Evolutionary conservation across 2,888 invertebrate species (phyloP), one percentile per base, ranked within the genome.

Genomic region (Eupithecia vulgata): DNA sequence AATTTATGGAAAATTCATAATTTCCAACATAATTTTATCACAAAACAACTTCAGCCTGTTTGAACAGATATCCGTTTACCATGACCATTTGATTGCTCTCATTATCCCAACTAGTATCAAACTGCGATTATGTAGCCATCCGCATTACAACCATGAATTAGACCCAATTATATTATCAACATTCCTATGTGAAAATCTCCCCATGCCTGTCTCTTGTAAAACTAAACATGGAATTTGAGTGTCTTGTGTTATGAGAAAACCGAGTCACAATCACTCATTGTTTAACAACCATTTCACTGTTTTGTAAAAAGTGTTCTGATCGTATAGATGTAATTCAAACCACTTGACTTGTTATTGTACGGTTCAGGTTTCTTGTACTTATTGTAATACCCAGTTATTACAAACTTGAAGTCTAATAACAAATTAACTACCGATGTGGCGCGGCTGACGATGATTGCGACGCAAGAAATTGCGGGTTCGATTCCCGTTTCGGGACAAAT

Each of bases 231-330:
- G 81, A 84, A 83, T 80, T 77, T 66, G 72, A 79, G 70, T 64
- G 59, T 68, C 77, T 74, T 69, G 70, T 87, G 83, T 87, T 86
- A 81, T 87, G 87, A 82, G 82, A 86, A 81, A 73, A 69, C 75
- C 34, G 45, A 78, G 71, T 74, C 77, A 81, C 75, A 77, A 83
- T 80, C 79, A 82, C 67, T 75, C 81, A 85, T 86, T 86, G 87
- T 87, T 81, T 81, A 61, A 61, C 37, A 57, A 62, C 59, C 67
- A 75, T 82, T 79, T 77, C 78, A 74, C 67, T 72, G 75, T 75
- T 70, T 30, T 57, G 67, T 64, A 72, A 75, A 72, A 75, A 70
- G 70, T 35, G 15, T 64, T 34, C 45, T 35, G 70, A 57, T 67
- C 42, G 52, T 57, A 42, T 61, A 5, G 12, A 1, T 67, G 71